Percentiles rank a stretch among this genome's conserved stretches.
These are phyloP conservation scores for Pteromalus puparum DNA, from an alignment of 1,140 invertebrate species.

Conservation along the genomic window DNA sequence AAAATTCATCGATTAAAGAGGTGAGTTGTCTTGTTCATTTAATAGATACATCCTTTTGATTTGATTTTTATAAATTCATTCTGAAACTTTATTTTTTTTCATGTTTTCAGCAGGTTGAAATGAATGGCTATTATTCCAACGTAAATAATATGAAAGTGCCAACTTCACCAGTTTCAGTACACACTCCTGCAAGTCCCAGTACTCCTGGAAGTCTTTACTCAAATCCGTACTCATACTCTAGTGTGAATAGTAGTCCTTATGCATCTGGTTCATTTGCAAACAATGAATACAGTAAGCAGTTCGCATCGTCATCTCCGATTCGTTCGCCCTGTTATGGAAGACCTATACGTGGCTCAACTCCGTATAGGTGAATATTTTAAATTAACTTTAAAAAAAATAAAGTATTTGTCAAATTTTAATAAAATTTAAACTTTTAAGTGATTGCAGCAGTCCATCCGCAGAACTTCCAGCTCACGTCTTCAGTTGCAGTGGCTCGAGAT, in stretches of 20 bases:
- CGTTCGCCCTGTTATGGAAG: conserved; percentile 65
- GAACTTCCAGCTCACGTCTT: conserved; percentile 70
- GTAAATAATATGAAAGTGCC: conserved; percentile 63
- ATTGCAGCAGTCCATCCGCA: conserved; percentile 75
- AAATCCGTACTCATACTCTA: conserved; percentile 65
- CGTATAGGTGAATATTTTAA: conserved; percentile 66
- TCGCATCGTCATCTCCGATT: conserved; percentile 57
- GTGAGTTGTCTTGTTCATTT: background rate
- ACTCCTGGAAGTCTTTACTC: conserved; percentile 75
- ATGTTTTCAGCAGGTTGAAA: conserved; percentile 58
- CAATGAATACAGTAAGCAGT: conserved; percentile 61
- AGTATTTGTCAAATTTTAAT: background rate
- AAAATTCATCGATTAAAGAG: background rate
- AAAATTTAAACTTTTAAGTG: conserved; percentile 63
- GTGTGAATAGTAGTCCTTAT: conserved; percentile 59
- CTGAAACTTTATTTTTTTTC: conserved; percentile 2
- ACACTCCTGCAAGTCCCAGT: conserved; percentile 75
- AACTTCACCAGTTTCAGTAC: conserved; percentile 65
- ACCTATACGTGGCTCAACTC: conserved; percentile 71
- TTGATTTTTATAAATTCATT: background rate
- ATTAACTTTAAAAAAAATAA: background rate
- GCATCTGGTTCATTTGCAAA: conserved; percentile 58
- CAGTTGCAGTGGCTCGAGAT: conserved; percentile 75
- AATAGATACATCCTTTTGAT: background rate
- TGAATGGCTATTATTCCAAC: conserved; percentile 55